A percentile compares a stretch with the other conserved stretches of the same genome.
Evolutionary conservation across 2,888 invertebrate species (phyloP).

Genomic region (Rotaria socialis): DNA sequence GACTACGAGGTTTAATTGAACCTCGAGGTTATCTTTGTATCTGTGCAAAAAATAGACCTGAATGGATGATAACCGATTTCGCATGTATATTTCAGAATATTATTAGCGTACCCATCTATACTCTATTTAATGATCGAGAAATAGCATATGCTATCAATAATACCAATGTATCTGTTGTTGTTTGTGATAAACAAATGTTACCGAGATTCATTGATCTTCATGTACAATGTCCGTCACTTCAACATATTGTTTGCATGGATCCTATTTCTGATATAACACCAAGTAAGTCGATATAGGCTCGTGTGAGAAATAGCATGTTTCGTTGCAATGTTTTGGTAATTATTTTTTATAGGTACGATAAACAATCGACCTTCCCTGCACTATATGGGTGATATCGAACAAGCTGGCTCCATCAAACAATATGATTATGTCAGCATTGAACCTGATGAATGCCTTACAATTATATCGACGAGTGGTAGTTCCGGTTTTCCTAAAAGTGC

Average conservation of each 20-base stretch:
- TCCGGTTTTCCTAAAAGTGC: neutral
- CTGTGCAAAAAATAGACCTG: neutral
- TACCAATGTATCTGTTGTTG: neutral
- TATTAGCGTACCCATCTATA: neutral
- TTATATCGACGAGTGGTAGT: conserved; percentile 18
- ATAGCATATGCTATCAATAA: neutral
- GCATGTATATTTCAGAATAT: neutral
- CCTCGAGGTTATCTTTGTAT: neutral
- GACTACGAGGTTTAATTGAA: neutral
- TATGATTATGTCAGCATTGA: neutral
- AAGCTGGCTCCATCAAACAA: neutral
- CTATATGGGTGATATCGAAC: neutral
- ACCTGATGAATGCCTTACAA: neutral
- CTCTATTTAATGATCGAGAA: neutral
- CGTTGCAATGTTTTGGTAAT: too few species aligned
- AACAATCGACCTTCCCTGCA: neutral
- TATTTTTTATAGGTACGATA: too few species aligned
- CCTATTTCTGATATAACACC: neutral
- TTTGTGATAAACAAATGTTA: neutral
- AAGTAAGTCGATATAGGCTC: neutral
- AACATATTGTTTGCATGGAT: neutral
- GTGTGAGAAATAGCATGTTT: too few species aligned
- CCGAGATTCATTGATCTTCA: neutral
- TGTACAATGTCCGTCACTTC: neutral
- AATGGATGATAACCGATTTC: neutral